These are phyloP conservation scores for Manacus vitellinus DNA, from an alignment of 2,113 vertebrate genomes.

Conservation along the genomic window DNA sequence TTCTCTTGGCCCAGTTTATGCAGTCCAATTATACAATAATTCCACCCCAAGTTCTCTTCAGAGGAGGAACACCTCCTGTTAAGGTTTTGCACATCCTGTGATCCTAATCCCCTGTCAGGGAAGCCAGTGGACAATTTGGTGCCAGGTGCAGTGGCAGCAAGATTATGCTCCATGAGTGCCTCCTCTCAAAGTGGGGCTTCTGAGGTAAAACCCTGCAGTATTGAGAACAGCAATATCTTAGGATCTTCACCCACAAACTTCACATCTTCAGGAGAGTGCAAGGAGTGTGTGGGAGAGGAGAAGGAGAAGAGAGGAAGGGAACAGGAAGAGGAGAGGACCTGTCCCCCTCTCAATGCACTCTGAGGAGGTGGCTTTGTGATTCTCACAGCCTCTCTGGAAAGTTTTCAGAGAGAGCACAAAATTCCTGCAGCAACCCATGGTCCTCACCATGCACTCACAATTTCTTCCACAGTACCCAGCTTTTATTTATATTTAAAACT, in stretches of 20 bases:
- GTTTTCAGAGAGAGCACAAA: neutral
- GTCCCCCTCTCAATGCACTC: fast-evolving
- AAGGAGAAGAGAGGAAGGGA: too few relatives aligned
- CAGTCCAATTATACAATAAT: neutral
- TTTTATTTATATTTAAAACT: conserved; percentile 66
- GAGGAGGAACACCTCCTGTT: fast-evolving
- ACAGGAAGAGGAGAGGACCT: neutral
- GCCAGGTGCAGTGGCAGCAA: neutral
- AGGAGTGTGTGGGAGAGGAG: neutral
- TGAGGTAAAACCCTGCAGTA: neutral
- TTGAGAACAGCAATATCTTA: neutral
- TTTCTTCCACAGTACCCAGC: neutral
- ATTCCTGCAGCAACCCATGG: neutral
- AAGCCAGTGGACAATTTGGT: neutral
- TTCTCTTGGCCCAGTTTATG: neutral
- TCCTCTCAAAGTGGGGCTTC: neutral
- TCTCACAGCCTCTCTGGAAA: neutral
- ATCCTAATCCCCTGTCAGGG: neutral
- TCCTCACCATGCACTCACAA: neutral
- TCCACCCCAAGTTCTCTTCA: neutral
- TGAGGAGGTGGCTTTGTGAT: neutral
- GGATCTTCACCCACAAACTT: neutral
- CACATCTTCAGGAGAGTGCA: neutral
- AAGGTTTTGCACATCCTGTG: neutral
- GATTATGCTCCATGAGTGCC: fast-evolving